Evolutionary conservation across 2,888 invertebrate species (phyloP).

Genomic region (Drosophila conformis): DNA sequence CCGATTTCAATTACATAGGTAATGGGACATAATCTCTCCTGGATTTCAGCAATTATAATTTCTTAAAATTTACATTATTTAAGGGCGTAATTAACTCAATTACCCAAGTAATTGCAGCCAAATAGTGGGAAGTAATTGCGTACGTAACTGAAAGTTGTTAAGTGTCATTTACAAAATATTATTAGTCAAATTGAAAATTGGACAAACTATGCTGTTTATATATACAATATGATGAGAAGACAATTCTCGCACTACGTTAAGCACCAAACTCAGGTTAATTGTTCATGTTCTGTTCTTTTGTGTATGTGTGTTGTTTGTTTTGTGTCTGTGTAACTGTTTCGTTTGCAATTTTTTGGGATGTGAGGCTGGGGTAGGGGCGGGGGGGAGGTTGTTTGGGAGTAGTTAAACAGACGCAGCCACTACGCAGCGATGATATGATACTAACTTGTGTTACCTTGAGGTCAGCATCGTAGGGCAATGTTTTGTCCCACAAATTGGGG

Average conservation of each 20-base stretch:
- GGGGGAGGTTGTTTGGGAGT: not conserved
- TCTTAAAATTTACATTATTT: not conserved
- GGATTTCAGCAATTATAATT: not conserved
- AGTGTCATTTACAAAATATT: constrained; percentile 7
- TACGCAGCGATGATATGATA: constrained; percentile 84
- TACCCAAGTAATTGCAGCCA: constrained; percentile 1
- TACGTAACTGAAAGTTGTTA: constrained; percentile 29
- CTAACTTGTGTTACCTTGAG: constrained; percentile 95
- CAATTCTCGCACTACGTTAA: constrained; percentile 77
- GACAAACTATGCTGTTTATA: constrained; percentile 32
- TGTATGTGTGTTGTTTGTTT: constrained; percentile 10
- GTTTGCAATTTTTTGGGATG: constrained; percentile 26
- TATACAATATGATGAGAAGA: constrained; percentile 68
- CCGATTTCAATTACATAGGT: not conserved
- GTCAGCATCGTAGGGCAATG: constrained; percentile 95
- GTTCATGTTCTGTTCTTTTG: constrained; percentile 7
- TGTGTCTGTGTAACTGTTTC: constrained; percentile 33
- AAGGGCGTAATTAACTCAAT: not conserved
- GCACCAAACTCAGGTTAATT: constrained; percentile 63
- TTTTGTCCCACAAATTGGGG: constrained; percentile 98
- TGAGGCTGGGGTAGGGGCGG: not conserved
- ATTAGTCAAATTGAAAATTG: constrained; percentile 34
- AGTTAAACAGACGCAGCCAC: constrained; percentile 76
- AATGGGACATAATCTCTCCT: not conserved
- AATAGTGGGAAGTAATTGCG: constrained; percentile 1